Evolutionary conservation across 2,888 invertebrate species (phyloP), one percentile per base, ranked within the genome.

Genomic region (Shargacucullia verbasci): DNA sequence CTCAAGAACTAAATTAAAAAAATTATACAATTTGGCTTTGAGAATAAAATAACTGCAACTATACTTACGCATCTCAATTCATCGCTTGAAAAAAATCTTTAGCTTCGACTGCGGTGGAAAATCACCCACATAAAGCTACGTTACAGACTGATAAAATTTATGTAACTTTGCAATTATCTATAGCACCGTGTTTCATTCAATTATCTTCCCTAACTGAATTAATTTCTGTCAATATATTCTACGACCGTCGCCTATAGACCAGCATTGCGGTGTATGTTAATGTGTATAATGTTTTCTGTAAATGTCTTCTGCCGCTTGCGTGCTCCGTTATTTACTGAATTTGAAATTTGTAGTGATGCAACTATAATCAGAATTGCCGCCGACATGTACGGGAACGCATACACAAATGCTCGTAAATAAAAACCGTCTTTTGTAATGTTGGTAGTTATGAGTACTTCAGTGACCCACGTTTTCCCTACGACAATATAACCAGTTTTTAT

Each of bases 211-310:
- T 65, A 9, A 31, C 40, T 66, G 66, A 54, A 70, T 71, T 56
- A 27, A 73, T 73, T 59, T 59, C 20, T 73, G 54, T 54, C 70
- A 47, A 54, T 61, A 59, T 66, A 73, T 73, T 65, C 57, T 44
- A 34, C 13, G 31, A 9, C 38, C 33, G n/a, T 55, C 41, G 33
- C 0, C 40, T 45, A 31, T 55, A 49, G 37, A 69, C 55, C 33
- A 39, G 14, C 39, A 7, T 39, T 25, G 41, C 41, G 35, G 52
- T 44, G 44, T 56, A 70, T 70, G 50, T 41, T 25, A 48, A 69
- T 69, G n/a, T 25, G 31, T 47, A 15, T 33, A 47, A 33, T 33
- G 29, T 46, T 46, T 57, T 58, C 55, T 73, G 41, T 54, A 48
- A 59, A 64, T 49, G 43, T 27, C 33, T 47, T 59, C 44, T 31